phyloP scores from a whole-genome alignment of 2,797 vertebrate species.

The Hemibagrus guttatus region DNA sequence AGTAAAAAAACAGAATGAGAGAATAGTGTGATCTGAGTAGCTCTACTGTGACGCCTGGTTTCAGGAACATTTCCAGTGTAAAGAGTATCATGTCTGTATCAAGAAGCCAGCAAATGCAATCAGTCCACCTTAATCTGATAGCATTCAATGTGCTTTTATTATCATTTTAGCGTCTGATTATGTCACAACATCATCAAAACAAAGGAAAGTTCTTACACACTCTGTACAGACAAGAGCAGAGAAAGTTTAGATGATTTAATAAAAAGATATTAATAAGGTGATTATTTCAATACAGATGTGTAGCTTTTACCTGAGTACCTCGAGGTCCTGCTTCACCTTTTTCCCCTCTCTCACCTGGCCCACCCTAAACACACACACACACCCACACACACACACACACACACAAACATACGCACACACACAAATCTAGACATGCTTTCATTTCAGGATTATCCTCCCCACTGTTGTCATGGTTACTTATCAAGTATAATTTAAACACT shows the following conservation, averaged over 20 bases:
- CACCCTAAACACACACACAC: conserved; percentile 74
- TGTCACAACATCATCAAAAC: neutral
- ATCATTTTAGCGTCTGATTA: neutral
- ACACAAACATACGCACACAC: conserved; percentile 36
- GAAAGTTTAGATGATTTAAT: neutral
- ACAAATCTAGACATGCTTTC: neutral
- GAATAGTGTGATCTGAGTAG: neutral
- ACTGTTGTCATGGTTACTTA: neutral
- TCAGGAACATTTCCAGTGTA: neutral
- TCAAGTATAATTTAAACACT: conserved; percentile 5
- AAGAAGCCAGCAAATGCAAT: neutral
- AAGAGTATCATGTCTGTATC: neutral
- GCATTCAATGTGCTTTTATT: neutral
- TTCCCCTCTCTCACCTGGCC: conserved; percentile 85
- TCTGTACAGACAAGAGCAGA: neutral
- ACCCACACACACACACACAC: conserved; percentile 39
- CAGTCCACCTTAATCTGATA: neutral
- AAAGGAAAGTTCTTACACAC: neutral
- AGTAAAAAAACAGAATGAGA: conserved; percentile 29
- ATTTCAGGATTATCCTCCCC: neutral
- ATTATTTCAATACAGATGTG: too few relatives aligned
- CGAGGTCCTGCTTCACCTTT: conserved; percentile 86
- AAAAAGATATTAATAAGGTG: too few relatives aligned
- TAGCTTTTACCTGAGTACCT: conserved; percentile 83
- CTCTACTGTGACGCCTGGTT: neutral